Evolutionary conservation across 2,113 vertebrate genomes (phyloP), one percentile per base, ranked within the genome.

Genomic region (Pelobates fuscus): DNA sequence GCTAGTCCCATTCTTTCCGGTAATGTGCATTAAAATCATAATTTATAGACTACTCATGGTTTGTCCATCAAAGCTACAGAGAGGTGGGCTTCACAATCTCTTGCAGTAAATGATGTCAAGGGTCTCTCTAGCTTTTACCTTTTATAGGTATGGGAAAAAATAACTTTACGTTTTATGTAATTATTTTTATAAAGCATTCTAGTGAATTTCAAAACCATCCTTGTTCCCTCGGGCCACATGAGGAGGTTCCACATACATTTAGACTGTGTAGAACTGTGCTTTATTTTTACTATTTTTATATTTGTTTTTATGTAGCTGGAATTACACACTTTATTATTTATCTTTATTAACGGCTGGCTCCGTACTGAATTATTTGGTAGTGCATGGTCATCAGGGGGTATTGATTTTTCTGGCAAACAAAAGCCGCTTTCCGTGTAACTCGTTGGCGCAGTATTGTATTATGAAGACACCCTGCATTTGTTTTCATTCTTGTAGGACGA

Each of bases 11-110:
- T 0, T 23, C 32, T 37, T 44, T 77, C 15, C 62, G 24, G 77
- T 27, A 1, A 37, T 58, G 0, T 70, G 78, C 24, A 8, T 32
- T 75, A n/a, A 68, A 78, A 75, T 62, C 11, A 41, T 64, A 0
- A 2, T 58, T 70, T 84, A 68, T 70, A 12, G 21, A 41, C 21
- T 20, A 4, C 25, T 17, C 1, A n/a, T 27, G 30, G n/a, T 43
- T 12, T 12, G n/a, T 65, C 32, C 37, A 23, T 29, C 54, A n/a
- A 71, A 46, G 11, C 15, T 20, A 8, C 11, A 20, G 17, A 49
- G 58, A 60, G 43, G 21, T 20, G 25, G 2, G 5, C 37, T 37
- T 57, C n/a, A 37, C n/a, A 17, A 14, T 18, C 25, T 26, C 1
- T 8, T 20, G 32, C 21, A 17, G n/a, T 65, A 24, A 23, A 65